Conservation (phyloP, 2,797 vertebrate genomes). For the Buceros bicornis region DNA sequence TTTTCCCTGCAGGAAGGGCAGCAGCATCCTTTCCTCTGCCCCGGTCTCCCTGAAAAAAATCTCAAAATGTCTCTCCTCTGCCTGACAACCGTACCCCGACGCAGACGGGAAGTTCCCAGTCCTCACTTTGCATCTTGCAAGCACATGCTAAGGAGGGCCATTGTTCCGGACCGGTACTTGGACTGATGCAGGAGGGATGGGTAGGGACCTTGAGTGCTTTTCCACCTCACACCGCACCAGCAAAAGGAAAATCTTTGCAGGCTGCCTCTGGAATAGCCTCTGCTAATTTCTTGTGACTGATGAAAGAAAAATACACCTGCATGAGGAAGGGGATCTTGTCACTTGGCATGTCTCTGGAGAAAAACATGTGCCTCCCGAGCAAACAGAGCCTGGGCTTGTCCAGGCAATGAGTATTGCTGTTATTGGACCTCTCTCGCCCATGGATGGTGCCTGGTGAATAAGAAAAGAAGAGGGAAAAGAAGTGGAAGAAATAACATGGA, state of each 20-base stretch:
- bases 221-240: background rate
- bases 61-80: background rate
- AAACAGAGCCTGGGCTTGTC: conserved; percentile 52
- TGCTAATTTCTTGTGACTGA: conserved; percentile 23
- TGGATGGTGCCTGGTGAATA: background rate
- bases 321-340: conserved; percentile 3
- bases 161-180: rapidly evolving
- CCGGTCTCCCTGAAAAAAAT: background rate
- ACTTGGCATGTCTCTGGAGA: background rate
- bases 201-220: background rate
- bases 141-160: background rate
- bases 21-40: background rate
- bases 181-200: background rate
- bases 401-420: conserved; percentile 47
- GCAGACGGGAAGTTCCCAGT: background rate
- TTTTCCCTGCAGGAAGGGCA: background rate
- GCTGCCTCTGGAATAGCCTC: conserved; percentile 25
- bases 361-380: background rate
- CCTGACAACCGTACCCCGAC: background rate
- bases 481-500: background rate
- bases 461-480: background rate
- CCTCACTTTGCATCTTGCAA: background rate
- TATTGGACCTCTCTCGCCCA: background rate
- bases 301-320: conserved; percentile 52
- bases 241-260: conserved; percentile 52